Evolutionary conservation across 2,797 vertebrate genomes (phyloP).

Genomic region (Eospalax fontanierii): DNA sequence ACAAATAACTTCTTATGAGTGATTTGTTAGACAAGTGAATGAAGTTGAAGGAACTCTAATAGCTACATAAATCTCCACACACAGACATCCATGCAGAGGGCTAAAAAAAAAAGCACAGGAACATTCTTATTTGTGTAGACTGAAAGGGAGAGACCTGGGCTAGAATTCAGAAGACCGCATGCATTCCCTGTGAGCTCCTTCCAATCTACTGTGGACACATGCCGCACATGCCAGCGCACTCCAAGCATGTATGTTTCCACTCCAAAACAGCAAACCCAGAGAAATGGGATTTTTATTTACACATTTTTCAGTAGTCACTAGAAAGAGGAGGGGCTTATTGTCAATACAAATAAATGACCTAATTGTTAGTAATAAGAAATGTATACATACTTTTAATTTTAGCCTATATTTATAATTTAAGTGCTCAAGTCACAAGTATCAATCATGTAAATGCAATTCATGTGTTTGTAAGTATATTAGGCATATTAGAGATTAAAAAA

Average conservation of each 20-base stretch:
- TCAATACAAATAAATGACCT: neutral
- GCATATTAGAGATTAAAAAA: neutral
- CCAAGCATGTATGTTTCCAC: too few relatives aligned
- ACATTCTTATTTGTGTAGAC: neutral
- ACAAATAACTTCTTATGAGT: neutral
- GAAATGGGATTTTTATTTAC: too few relatives aligned
- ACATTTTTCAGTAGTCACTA: neutral
- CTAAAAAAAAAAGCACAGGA: neutral
- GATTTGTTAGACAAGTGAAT: neutral
- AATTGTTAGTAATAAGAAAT: neutral
- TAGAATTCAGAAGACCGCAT: neutral
- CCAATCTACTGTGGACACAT: neutral
- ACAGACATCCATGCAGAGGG: neutral
- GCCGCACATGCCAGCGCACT: fast-evolving
- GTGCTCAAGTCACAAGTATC: neutral
- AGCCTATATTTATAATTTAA: neutral
- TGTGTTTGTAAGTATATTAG: neutral
- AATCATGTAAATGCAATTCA: neutral
- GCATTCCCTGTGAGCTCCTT: fast-evolving
- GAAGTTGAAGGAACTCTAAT: neutral
- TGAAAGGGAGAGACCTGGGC: neutral
- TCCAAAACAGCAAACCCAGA: neutral
- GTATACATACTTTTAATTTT: neutral
- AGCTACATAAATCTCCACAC: neutral
- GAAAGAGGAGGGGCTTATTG: neutral